phyloP scores from a whole-genome alignment of 2,797 vertebrate species.

The Gallinago stenura region DNA sequence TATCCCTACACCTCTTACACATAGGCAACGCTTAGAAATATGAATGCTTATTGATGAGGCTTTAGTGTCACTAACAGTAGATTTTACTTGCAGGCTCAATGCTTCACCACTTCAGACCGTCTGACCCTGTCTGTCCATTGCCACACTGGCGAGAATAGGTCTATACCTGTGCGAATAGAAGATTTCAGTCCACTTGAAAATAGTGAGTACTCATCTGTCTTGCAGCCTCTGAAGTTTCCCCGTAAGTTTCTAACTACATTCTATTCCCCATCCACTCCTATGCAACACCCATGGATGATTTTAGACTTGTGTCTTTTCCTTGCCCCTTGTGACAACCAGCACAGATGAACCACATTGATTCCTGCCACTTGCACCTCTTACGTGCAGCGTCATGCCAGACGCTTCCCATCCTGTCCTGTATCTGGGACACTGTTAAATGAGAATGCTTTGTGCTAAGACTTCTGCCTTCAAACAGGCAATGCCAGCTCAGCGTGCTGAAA shows the following conservation, averaged over 20 bases:
- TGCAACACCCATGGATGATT: neutral
- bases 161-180: neutral
- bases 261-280: neutral
- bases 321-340: neutral
- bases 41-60: neutral
- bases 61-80: neutral
- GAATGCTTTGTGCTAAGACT: neutral
- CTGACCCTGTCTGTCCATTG: conserved; percentile 67
- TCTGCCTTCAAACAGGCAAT: neutral
- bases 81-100: conserved; percentile 56
- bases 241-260: neutral
- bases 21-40: neutral
- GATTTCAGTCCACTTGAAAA: conserved; percentile 61
- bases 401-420: neutral
- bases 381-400: neutral
- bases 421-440: neutral
- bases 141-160: neutral
- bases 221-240: neutral
- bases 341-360: rapidly evolving
- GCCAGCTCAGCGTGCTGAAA: neutral
- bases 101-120: conserved; percentile 26
- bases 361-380: neutral
- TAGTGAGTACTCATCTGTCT: conserved; percentile 66
- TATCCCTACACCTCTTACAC: neutral
- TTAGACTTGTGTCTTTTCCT: neutral